Evolutionary conservation across 2,113 vertebrate genomes (phyloP).

Genomic region (Plestiodon gilberti): DNA sequence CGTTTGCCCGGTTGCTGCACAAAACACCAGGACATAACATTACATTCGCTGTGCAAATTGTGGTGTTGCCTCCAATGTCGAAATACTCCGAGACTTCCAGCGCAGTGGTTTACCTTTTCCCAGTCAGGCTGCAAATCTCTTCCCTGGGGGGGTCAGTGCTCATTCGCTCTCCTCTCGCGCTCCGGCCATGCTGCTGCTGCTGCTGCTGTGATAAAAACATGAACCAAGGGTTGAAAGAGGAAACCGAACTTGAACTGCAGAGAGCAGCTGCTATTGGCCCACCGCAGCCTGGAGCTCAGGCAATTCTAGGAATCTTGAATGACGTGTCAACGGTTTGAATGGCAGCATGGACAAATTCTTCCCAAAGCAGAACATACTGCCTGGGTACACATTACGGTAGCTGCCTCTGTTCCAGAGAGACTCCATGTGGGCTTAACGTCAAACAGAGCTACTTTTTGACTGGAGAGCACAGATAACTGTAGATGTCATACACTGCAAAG

Average conservation of each 20-base stretch:
- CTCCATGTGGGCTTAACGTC: no score
- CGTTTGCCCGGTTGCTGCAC: no score
- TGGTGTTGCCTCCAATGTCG: no score
- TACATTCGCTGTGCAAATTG: no score
- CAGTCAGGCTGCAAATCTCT: slow-evolving; percentile 52
- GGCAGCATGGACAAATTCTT: background rate
- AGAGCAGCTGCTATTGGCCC: background rate
- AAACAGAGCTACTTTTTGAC: no score
- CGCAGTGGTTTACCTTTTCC: background rate
- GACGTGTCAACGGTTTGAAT: background rate
- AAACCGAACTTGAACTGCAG: rapidly evolving
- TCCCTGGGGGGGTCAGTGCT: slow-evolving; percentile 5
- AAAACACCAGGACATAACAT: no score
- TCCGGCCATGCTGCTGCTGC: background rate
- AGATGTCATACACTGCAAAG: no score
- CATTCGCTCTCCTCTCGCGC: background rate
- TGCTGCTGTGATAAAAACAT: slow-evolving; percentile 40
- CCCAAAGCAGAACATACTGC: background rate
- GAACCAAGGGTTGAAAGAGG: slow-evolving; percentile 26
- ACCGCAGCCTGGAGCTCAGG: background rate
- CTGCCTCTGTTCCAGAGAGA: no score
- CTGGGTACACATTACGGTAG: background rate
- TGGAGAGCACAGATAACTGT: no score
- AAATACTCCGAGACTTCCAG: background rate
- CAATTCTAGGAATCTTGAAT: background rate